These are phyloP conservation scores for Ammodytes dubius DNA, from an alignment of 2,113 vertebrate genomes.

Conservation along the genomic window DNA sequence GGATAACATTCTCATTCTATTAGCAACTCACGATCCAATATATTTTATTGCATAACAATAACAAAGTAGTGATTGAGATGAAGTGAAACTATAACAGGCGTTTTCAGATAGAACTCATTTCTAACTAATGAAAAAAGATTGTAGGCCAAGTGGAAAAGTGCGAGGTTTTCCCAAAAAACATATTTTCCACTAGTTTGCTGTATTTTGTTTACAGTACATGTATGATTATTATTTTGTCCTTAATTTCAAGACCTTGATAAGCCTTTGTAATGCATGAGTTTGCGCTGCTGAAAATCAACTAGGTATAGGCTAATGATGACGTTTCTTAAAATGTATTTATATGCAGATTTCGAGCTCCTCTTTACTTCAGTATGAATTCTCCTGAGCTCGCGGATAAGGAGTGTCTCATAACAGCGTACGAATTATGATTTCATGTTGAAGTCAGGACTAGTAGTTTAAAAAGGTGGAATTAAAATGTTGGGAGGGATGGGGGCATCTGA, in stretches of 20 bases:
- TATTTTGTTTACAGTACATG: constrained; percentile 57
- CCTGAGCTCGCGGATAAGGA: constrained; percentile 11
- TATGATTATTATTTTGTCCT: constrained; percentile 44
- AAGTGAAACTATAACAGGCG: constrained; percentile 27
- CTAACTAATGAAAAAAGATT: constrained; percentile 36
- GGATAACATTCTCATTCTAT: constrained; percentile 11
- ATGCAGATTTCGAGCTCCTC: constrained; percentile 21
- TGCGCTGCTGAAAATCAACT: constrained; percentile 52
- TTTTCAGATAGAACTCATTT: constrained; percentile 50
- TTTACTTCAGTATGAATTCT: constrained; percentile 33
- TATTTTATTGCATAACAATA: constrained; percentile 38
- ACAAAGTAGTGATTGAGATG: constrained; percentile 29
- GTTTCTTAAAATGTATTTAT: constrained; percentile 52
- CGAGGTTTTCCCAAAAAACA: constrained; percentile 12
- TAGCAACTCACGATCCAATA: constrained; percentile 33
- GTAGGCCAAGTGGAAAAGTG: constrained; percentile 25
- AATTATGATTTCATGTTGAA: constrained; percentile 69
- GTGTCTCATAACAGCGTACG: background rate
- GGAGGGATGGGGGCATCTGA: background rate
- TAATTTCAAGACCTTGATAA: constrained; percentile 25
- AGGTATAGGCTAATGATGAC: background rate
- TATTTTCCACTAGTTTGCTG: constrained; percentile 30
- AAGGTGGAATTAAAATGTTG: constrained; percentile 5
- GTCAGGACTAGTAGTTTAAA: constrained; percentile 29
- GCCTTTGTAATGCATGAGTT: constrained; percentile 68